Percentiles rank a stretch among this genome's conserved stretches.
Evolutionary conservation across 2,113 vertebrate species (phyloP).

Genomic region (Pseudorhombus dupliciocellatus): DNA sequence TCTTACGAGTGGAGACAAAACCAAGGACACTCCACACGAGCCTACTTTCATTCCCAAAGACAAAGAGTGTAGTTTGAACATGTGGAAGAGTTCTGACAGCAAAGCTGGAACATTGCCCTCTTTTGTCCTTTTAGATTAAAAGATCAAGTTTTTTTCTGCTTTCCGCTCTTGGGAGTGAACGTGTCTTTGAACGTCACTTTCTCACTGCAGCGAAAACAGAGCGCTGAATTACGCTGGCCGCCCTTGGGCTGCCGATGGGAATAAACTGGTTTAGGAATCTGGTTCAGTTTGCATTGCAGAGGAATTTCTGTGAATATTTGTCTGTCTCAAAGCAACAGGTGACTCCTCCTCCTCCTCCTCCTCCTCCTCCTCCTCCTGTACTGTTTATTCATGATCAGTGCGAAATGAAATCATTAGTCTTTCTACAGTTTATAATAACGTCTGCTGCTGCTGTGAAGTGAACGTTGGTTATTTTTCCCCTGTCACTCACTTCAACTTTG

Average conservation of each 20-base stretch:
- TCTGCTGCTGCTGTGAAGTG: background rate
- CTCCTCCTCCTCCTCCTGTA: too few species aligned
- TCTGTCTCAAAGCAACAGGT: too few species aligned
- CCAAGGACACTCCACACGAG: constrained; percentile 14
- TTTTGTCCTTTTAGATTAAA: too few species aligned
- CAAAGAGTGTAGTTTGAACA: background rate
- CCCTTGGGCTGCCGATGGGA: background rate
- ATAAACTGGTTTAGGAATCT: background rate
- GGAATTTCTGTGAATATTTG: too few species aligned
- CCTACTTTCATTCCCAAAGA: background rate
- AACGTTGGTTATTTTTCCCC: background rate
- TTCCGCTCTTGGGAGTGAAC: background rate
- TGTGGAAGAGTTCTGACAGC: constrained; percentile 11
- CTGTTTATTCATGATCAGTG: too few species aligned
- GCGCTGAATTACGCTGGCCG: background rate
- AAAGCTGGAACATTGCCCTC: background rate
- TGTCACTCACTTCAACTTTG: background rate
- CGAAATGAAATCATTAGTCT: too few species aligned
- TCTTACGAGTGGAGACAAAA: constrained; percentile 1
- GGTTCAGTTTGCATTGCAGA: background rate
- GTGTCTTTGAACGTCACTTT: background rate
- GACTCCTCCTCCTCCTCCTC: too few species aligned
- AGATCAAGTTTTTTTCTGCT: background rate
- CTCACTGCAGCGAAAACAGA: background rate
- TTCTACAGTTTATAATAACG: too few species aligned